phyloP scores from a whole-genome alignment of 2,113 vertebrate genomes.

The Sus scrofa region T2T-Sscrofa CM000825.6:51416001-51416500 shows the following conservation, averaged over 20 bases:
- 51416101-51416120: too few species aligned
- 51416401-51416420: too few species aligned
- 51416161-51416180: not conserved
- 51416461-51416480: too few species aligned
- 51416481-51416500: fast-evolving
- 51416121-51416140: not conserved
- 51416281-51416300: not conserved
- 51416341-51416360: not conserved
- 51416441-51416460: too few species aligned
- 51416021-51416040: not conserved
- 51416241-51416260: not conserved
- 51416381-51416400: too few species aligned
- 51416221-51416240: not conserved
- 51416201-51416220: not conserved
- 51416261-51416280: not conserved
- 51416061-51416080: not conserved
- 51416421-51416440: too few species aligned
- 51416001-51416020: not conserved
- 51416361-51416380: too few species aligned
- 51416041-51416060: not conserved
- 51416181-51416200: not conserved
- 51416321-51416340: not conserved
- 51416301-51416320: not conserved
- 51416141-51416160: not conserved
- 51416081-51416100: not conserved